Evolutionary conservation across 2,888 invertebrate genomes (phyloP), one percentile per base, ranked within the genome.

Genomic region (Plagiodera versicolora): DNA sequence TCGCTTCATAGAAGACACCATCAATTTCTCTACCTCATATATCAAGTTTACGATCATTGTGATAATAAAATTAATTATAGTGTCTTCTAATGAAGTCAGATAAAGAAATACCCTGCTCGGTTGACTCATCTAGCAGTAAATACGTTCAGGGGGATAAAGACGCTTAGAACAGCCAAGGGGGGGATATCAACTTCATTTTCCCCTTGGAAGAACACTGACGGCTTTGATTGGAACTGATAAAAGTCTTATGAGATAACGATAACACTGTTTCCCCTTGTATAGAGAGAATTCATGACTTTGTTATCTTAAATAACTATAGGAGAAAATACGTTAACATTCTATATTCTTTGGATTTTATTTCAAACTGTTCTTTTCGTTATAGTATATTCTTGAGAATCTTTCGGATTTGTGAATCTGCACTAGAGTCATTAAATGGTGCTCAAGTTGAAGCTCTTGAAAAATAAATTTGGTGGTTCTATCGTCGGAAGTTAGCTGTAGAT

Each of bases 121-220:
- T 61, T 58, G 61, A 61, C 45, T 58, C 57, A 57, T 64, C 61
- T 60, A 18, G 58, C 54, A 61, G 58, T 55, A 67, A 70, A 70
- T 71, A 69, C 67, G 68, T 69, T 70, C 63, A 65, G 62, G 67
- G 70, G 65, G 60, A 69, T 65, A 52, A 3, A 35, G 24, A 53
- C 19, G 44, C 53, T 39, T 16, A 11, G 18, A 19, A 17, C 20
- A 6, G 67, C 52, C 20, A 52, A 70, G 67, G 69, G 67, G n/a
- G 65, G 67, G 70, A 74, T 74, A 74, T 70, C 70, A 72, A 75
- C 74, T 76, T 74, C 74, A 75, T 75, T 76, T 74, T 76, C 74
- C 71, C 65, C 70, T 67, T 73, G 72, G 73, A 73, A 70, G 74
- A 72, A 28, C 53, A 44, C 28, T 16, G 64, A 70, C 70, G 69